phyloP scores from a whole-genome alignment of 2,113 vertebrate genomes.

The Phrynosoma blainvillii region DNA sequence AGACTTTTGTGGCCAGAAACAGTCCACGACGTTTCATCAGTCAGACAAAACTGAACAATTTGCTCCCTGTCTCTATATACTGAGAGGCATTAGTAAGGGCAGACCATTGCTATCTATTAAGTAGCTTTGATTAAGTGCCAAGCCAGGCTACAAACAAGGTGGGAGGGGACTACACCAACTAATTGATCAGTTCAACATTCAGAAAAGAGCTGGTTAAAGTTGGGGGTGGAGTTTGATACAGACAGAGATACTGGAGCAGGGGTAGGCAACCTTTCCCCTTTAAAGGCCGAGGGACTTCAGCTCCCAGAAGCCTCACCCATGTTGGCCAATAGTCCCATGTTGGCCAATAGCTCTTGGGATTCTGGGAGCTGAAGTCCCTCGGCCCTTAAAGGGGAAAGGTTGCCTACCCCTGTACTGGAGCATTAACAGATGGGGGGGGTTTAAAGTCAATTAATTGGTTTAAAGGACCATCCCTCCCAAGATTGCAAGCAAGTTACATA shows the following conservation, averaged over 20 bases:
- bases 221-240: not conserved
- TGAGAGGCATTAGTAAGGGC: not conserved
- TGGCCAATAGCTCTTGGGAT: no score
- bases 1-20: not conserved
- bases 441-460: conserved; percentile 10
- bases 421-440: not conserved
- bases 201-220: conserved; percentile 2
- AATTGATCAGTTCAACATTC: conserved; percentile 12
- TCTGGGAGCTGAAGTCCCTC: no score
- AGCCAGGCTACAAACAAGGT: not conserved
- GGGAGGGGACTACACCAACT: not conserved
- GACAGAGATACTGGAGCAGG: not conserved
- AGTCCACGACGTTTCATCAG: not conserved
- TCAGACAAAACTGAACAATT: conserved; percentile 13
- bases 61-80: not conserved
- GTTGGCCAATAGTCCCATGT: no score
- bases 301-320: no score
- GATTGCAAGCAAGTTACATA: not conserved
- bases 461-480: not conserved
- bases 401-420: no score
- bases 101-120: not conserved
- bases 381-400: no score
- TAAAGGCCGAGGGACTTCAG: no score
- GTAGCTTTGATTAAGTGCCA: not conserved
- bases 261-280: no score